Evolutionary conservation across 2,797 vertebrate genomes (phyloP), one percentile per base, ranked within the genome.

Genomic region (Poecilia gillii): DNA sequence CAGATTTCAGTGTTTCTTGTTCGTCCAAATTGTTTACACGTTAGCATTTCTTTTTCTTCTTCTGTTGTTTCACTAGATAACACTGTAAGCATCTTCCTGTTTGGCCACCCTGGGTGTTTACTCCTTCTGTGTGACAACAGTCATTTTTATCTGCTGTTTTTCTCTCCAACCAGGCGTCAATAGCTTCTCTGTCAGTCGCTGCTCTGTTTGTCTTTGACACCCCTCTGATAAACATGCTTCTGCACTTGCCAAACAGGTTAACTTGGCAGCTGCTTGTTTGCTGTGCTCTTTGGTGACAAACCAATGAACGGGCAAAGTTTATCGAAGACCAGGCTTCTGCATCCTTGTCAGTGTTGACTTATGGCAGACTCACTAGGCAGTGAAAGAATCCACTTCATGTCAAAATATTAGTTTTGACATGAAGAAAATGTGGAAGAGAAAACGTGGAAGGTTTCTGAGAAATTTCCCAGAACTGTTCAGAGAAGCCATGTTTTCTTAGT

Each of bases 311-410:
- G 78, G 76, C 66, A 9, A 84, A 77, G 78, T 89, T 84, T 79
- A 55, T 72, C 59, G 1, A 71, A 66, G 81, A 81, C 86, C 89
- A 91, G 84, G 81, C 72, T 11, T 3, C 53, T 4, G 72, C 70
- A 74, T 87, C 57, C 51, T 43, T 76, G 84, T 92, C 87, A 93
- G 88, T 93, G 91, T 93, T 93, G 86, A 79, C 88, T 76, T 64
- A 90, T 77, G 87, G 68, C 62, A 73, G 88, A 91, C 75, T 88
- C 76, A 46, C 74, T 23, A 62, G 76, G 84, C 78, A 84, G 77
- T 87, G 84, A 80, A 87, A 90, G 71, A 82, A 90, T 91, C 71
- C 70, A 57, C 36, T 46, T 43, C 25, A 4, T 2, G 41, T 79
- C 33, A 16, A 46, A 13, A n/a, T n/a, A n/a, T n/a, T n/a, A n/a